Percentiles rank a stretch among this genome's conserved stretches.
Conservation (phyloP, 2,888 invertebrate genomes). For the Thelaira solivaga region DNA sequence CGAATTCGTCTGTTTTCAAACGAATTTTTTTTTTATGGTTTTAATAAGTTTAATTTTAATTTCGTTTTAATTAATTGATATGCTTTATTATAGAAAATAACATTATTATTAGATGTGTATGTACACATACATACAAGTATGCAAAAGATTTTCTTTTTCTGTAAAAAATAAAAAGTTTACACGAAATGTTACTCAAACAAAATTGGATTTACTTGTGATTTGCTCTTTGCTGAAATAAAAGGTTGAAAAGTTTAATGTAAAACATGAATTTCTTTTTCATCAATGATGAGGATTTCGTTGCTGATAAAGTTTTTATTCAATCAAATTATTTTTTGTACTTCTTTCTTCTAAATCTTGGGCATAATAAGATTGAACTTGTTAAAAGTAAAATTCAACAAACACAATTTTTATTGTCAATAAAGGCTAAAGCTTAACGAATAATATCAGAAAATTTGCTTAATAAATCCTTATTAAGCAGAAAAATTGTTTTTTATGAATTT, state of each 20-base stretch:
- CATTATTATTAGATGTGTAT: background rate
- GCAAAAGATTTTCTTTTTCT: background rate
- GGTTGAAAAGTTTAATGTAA: constrained; percentile 12
- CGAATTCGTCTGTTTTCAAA: no score
- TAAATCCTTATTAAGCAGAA: no score
- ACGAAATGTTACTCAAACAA: constrained; percentile 20
- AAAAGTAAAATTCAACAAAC: no score
- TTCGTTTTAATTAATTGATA: no score
- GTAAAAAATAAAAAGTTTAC: constrained; percentile 1
- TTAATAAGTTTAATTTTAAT: no score
- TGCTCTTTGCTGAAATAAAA: constrained; percentile 10
- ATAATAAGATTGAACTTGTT: no score
- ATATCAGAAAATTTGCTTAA: no score
- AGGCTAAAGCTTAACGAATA: no score
- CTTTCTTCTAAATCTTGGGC: no score
- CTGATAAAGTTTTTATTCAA: background rate
- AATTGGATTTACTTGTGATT: constrained; percentile 28
- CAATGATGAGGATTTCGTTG: background rate
- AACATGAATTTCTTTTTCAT: background rate
- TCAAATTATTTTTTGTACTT: background rate
- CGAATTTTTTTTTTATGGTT: no score
- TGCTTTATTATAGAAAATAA: background rate
- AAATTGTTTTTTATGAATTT: no score
- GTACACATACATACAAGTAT: background rate
- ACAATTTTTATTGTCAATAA: no score